These are phyloP conservation scores for Tillus elongatus DNA, from an alignment of 2,888 invertebrate genomes.

Conservation along the genomic window DNA sequence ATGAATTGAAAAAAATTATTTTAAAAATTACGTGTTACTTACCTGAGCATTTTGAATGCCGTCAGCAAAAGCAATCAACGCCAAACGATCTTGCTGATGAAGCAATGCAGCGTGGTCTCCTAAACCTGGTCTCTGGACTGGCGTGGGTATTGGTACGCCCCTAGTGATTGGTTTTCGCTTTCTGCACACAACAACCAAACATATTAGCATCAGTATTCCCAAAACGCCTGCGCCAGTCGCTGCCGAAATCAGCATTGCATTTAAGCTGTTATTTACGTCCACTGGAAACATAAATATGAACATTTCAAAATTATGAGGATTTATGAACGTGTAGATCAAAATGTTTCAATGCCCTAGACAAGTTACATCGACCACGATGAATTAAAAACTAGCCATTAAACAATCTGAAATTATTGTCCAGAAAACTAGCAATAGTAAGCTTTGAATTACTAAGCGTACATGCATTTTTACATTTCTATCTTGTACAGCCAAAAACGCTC, in stretches of 20 bases:
- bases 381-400: too few species aligned
- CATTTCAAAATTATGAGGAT: background rate
- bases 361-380: too few species aligned
- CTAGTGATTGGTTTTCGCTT: conserved; percentile 32
- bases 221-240: conserved; percentile 40
- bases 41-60: conserved; percentile 41
- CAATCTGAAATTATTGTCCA: too few species aligned
- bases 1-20: too few species aligned
- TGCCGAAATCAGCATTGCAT: conserved; percentile 33
- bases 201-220: conserved; percentile 35
- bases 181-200: conserved; percentile 36
- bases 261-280: conserved; percentile 29
- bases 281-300: conserved; percentile 21
- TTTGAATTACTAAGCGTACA: too few species aligned
- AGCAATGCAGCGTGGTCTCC: conserved; percentile 36
- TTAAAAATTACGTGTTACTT: too few species aligned
- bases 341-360: too few species aligned
- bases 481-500: too few species aligned
- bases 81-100: conserved; percentile 45
- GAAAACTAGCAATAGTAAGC: too few species aligned
- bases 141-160: conserved; percentile 30
- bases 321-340: too few species aligned
- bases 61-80: conserved; percentile 47
- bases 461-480: too few species aligned
- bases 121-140: conserved; percentile 28